Evolutionary conservation across 2,797 vertebrate genomes (phyloP), one percentile per base, ranked within the genome.

Genomic region (Spondyliosoma cantharus): DNA sequence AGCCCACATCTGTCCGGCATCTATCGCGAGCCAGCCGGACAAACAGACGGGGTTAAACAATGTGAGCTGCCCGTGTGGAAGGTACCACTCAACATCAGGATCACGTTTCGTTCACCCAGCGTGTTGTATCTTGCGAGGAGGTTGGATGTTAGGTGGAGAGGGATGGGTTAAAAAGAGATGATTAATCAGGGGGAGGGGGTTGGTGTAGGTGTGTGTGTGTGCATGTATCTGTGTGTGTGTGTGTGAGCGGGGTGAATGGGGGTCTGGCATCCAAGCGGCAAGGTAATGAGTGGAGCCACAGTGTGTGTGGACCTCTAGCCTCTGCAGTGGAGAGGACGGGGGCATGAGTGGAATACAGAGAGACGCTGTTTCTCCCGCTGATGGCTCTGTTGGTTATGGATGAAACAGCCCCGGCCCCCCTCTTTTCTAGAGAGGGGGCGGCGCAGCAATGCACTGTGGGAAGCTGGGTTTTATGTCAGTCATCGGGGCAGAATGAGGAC

Each of bases 211-310:
- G 62, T 74, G 3, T 1, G 42, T 27, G 58, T 45, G 54, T 29
- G 59, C 48, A 56, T 63, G 70, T 22, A 54, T 54, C 20, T 22
- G 20, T 43, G 19, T 32, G 57, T 43, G 61, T 43, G 60, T 61
- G 74, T 74, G 85, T 1, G 71, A 76, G 79, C 37, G 24, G 75
- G 86, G 84, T 92, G 87, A 92, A 90, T 80, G 73, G 71, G 75
- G 87, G 85, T 86, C 79, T 87, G 87, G 88, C 86, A 77, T 91
- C 86, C 83, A 79, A 84, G 85, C 66, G 27, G 81, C 58, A 76
- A 89, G 89, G 90, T 91, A 93, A 92, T 92, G 90, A 91, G 91
- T 80, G 82, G 73, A 91, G 88, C 89, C 88, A 91, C 78, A 78
- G 88, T 86, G 85, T 86, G 87, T 84, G 89, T 65, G 87, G 87